Evolutionary conservation across 2,113 vertebrate genomes (phyloP), one percentile per base, ranked within the genome.

Genomic region (Zonotrichia leucophrys): DNA sequence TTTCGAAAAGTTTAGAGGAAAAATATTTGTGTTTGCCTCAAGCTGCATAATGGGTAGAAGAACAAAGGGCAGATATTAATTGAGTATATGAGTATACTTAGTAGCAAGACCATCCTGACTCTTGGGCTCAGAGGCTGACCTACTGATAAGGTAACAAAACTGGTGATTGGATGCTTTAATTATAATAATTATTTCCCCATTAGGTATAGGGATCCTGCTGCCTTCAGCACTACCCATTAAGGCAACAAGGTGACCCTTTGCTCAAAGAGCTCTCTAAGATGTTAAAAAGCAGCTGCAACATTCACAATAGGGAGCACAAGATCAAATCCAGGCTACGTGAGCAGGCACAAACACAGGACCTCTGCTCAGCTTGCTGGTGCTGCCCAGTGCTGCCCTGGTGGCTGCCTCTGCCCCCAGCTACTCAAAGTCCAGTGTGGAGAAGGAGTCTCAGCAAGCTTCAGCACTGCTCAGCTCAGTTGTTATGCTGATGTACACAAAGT

Each of bases 171-270:
- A 85, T 82, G 14, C 12, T 94, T 73, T 95, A 89, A 87, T 94
- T 84, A 53, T 50, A 87, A 87, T 66, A 76, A 87, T 90, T 89
- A 90, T 79, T 95, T 91, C 20, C 18, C 66, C 31, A 58, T 82
- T 94, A 82, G 53, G 12, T 56, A 50, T 68, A 2, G 2, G 21
- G 63, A 58, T 64, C 62, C 46, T 94, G 53, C 81, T 83, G 81
- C 46, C 53, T 91, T 87, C 63, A 87, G 49, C 78, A 83, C 21
- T 50, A 33, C 35, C 35, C 24, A 44, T 39, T 66, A 74, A 88
- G 31, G 44, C 28, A 80, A 23, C 63, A 90, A 93, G 56, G 52
- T 93, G 90, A 92, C 68, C n/a, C 19, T 70, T 67, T 76, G 35
- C 72, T 83, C 67, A 52, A 79, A 91, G 30, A 88, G 10, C 70